Conservation (phyloP, 92 coral and sea anemone species). For the Epizoanthus illoricatus region DNA sequence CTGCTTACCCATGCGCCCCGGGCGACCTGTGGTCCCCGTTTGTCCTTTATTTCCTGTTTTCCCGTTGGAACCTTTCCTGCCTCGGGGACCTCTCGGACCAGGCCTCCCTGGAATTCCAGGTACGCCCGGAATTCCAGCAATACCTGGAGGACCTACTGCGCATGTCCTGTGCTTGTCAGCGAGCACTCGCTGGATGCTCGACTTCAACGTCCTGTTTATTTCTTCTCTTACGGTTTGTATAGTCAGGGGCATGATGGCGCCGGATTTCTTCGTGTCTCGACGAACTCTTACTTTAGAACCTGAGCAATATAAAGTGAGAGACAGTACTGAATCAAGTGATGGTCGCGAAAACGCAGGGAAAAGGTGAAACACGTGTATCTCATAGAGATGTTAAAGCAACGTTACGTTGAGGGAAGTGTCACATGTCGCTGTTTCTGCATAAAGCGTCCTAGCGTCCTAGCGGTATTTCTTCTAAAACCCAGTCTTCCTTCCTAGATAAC, state of each 20-base stretch:
- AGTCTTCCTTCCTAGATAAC: no score
- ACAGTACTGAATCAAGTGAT: no score
- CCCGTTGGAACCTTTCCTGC: conserved; percentile 7
- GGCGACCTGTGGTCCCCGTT: neutral
- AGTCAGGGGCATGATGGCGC: neutral
- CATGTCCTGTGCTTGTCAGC: neutral
- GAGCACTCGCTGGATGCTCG: neutral
- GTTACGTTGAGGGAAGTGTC: no score
- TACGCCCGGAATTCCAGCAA: conserved; percentile 7
- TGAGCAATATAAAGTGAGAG: neutral
- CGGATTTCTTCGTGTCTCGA: neutral
- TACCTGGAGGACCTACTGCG: conserved; percentile 9
- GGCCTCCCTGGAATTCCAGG: conserved; percentile 27
- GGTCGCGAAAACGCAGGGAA: neutral
- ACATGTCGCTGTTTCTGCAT: no score
- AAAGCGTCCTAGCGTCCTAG: no score
- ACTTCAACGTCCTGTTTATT: neutral
- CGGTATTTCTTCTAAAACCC: no score
- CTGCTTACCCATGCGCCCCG: neutral
- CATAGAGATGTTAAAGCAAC: neutral
- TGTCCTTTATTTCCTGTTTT: neutral
- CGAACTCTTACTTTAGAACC: neutral
- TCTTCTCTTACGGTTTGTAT: neutral
- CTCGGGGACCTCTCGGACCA: conserved; percentile 10
- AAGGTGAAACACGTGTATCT: neutral